phyloP scores from a whole-genome alignment of 2,797 vertebrate species.

The Pangasius sanitwongsei region DNA sequence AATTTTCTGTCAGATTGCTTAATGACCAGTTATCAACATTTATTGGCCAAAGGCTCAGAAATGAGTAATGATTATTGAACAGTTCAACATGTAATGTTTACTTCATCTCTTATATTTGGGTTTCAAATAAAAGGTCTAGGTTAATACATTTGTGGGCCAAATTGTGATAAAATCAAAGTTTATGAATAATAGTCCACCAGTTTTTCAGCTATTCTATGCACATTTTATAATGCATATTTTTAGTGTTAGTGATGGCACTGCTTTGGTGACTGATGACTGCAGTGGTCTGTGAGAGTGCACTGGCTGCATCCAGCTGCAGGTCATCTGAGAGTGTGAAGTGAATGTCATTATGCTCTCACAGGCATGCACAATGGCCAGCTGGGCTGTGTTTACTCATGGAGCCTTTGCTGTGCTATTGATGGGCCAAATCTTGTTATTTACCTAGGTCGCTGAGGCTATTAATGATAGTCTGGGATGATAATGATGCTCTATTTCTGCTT shows the following conservation, averaged over 20 bases:
- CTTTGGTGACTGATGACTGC: slow-evolving; percentile 1
- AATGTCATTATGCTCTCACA: slow-evolving; percentile 43
- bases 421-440: slow-evolving; percentile 4
- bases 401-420: slow-evolving; percentile 24
- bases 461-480: slow-evolving; percentile 8
- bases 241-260: background rate
- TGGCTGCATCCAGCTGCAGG: slow-evolving; percentile 36
- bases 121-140: background rate
- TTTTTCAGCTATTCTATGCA: background rate
- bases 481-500: background rate
- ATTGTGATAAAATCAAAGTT: background rate
- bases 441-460: background rate
- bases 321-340: slow-evolving; percentile 30
- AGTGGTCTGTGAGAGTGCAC: background rate
- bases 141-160: background rate
- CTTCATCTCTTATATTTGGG: background rate
- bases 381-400: slow-evolving; percentile 35
- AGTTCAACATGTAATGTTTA: background rate
- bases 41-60: background rate
- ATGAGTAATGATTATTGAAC: background rate
- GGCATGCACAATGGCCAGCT: slow-evolving; percentile 44
- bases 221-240: background rate
- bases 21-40: background rate
- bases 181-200: background rate
- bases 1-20: background rate